Evolutionary conservation across 2,797 vertebrate species (phyloP), one percentile per base, ranked within the genome.

Genomic region (Selene dorsalis): DNA sequence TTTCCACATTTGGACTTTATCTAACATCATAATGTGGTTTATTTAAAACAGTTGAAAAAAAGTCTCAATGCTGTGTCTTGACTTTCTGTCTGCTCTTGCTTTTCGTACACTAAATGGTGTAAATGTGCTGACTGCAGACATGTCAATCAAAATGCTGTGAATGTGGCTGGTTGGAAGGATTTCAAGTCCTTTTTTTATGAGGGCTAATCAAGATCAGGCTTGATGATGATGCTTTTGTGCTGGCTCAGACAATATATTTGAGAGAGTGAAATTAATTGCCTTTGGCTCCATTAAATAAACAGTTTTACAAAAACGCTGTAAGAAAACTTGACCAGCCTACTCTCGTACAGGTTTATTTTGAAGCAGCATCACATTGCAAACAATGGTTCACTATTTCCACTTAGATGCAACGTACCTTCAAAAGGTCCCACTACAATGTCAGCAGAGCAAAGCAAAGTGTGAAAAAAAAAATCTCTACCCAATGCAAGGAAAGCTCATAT

Each of bases 331-430:
- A 72, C 17, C 17, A 20, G 62, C 13, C 69, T 61, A 57, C 26
- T 64, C 74, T 79, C 89, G 73, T 83, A 84, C 73, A 85, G 75
- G 84, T 93, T 93, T 92, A 93, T 93, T 90, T 90, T 81, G 28
- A 92, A 91, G 85, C 81, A 83, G 89, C 79, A 89, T 87, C 72
- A 85, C 72, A 85, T 87, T 77, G 84, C 83, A 93, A 89, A 90
- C 71, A 81, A 78, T 73, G 71, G 39, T 71, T 84, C 47, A 80
- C 52, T 56, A 69, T 74, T 71, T 85, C 53, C 77, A 86, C 58
- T 48, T 88, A 69, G 85, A 86, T 84, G 82, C 64, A 81, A 88
- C 67, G 79, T 60, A 87, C 50, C 53, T 65, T 77, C 52, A 77
- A 35, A 32, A 80, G 69, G 80, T 90, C 85, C 87, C 82, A 85